phyloP scores from a whole-genome alignment of 1,140 invertebrate genomes.

The Drosophila willistoni region DNA sequence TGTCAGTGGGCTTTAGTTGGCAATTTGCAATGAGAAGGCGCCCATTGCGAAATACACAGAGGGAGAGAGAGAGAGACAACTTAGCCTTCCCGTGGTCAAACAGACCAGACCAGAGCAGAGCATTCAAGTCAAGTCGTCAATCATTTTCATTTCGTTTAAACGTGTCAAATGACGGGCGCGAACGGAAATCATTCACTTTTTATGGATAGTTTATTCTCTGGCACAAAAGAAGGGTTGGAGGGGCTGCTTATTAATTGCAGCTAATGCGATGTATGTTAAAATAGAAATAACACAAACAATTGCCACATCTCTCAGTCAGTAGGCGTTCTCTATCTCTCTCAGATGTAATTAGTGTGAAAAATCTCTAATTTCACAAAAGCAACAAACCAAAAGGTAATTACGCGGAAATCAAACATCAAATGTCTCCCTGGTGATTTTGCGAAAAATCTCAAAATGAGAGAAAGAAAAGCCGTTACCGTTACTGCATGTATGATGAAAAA shows the following conservation, averaged over 20 bases:
- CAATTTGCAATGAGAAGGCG: constrained; percentile 40
- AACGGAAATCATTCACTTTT: constrained; percentile 68
- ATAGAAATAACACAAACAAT: constrained; percentile 29
- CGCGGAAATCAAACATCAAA: constrained; percentile 62
- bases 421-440: constrained; percentile 57
- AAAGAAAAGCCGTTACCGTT: constrained; percentile 48
- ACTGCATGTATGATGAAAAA: constrained; percentile 46
- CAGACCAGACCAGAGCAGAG: constrained; percentile 4
- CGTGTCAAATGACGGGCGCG: constrained; percentile 67
- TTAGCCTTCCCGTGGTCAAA: not conserved
- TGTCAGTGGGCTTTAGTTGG: constrained; percentile 61
- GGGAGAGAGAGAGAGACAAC: not conserved
- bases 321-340: constrained; percentile 21
- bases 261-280: constrained; percentile 46
- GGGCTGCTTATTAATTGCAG: constrained; percentile 44
- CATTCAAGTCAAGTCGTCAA: constrained; percentile 57
- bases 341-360: constrained; percentile 49
- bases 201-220: constrained; percentile 33
- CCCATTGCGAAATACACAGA: constrained; percentile 44
- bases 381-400: constrained; percentile 51
- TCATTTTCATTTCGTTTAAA: constrained; percentile 73
- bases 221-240: constrained; percentile 9
- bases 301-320: constrained; percentile 29
- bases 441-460: not conserved
- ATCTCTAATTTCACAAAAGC: constrained; percentile 24